phyloP scores from a whole-genome alignment of 2,797 vertebrate species.

The Aphelocoma californica region DNA sequence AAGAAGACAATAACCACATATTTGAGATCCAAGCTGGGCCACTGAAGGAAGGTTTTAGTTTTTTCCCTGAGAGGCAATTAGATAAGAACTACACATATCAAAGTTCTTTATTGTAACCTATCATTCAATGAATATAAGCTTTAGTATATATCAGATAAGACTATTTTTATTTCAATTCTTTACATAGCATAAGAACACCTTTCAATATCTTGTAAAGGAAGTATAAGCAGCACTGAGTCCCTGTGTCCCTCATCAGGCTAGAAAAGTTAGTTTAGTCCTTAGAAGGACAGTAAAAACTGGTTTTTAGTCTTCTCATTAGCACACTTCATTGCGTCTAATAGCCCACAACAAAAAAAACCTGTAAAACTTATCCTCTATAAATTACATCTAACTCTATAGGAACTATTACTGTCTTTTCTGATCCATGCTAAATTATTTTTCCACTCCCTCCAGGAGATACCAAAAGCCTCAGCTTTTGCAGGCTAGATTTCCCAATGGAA shows the following conservation, averaged over 20 bases:
- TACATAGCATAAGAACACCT: not conserved
- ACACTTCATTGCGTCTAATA: not conserved
- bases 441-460: accelerated
- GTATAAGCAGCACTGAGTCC: no score
- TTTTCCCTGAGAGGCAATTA: not conserved
- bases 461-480: not conserved
- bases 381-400: not conserved
- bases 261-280: not conserved
- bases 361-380: not conserved
- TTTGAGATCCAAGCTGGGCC: not conserved
- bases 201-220: not conserved
- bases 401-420: not conserved
- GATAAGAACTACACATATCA: not conserved
- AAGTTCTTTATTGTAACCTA: not conserved
- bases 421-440: not conserved
- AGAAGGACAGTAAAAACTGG: accelerated
- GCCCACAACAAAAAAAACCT: not conserved
- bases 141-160: not conserved
- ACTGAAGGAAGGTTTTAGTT: not conserved
- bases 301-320: not conserved
- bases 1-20: not conserved
- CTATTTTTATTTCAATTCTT: not conserved
- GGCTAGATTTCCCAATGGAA: not conserved
- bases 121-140: not conserved
- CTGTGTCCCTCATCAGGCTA: not conserved